phyloP scores from a whole-genome alignment of 2,797 vertebrate species.

The Ctenopoma multispine region DNA sequence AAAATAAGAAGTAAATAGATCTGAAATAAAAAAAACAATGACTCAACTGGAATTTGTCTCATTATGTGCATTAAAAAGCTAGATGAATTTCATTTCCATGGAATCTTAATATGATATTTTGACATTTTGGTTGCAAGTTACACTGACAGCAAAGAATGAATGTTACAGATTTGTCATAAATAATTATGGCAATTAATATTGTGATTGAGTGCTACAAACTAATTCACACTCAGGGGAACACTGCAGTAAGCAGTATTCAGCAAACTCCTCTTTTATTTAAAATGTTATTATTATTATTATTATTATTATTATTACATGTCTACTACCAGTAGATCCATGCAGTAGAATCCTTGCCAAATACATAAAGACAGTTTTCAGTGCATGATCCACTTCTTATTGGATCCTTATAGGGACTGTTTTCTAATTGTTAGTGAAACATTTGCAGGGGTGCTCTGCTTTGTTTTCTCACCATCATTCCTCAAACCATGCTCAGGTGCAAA shows the following conservation, averaged over 20 bases:
- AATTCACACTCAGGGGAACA: slow-evolving; percentile 87
- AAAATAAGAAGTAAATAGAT: slow-evolving; percentile 33
- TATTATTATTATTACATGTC: background rate
- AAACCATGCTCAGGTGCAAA: slow-evolving; percentile 71
- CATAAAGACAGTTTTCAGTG: background rate
- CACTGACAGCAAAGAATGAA: slow-evolving; percentile 89
- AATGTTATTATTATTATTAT: slow-evolving; percentile 22
- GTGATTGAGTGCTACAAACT: slow-evolving; percentile 88
- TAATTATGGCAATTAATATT: slow-evolving; percentile 91
- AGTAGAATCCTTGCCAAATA: background rate
- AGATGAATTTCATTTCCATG: slow-evolving; percentile 41
- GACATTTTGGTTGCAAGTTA: slow-evolving; percentile 92
- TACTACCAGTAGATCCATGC: background rate
- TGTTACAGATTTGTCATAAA: slow-evolving; percentile 90
- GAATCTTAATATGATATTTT: slow-evolving; percentile 87
- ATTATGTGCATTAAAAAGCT: slow-evolving; percentile 18
- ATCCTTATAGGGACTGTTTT: slow-evolving; percentile 8
- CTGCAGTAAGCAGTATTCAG: slow-evolving; percentile 75
- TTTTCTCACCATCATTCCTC: slow-evolving; percentile 48
- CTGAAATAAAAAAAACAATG: slow-evolving; percentile 47
- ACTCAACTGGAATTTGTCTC: slow-evolving; percentile 31
- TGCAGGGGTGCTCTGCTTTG: slow-evolving; percentile 1
- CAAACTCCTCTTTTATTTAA: slow-evolving; percentile 30
- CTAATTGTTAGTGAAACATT: slow-evolving; percentile 18
- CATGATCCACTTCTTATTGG: slow-evolving; percentile 1